phyloP scores from a whole-genome alignment of 2,888 invertebrate species.

The Seira sanloemensis region DNA sequence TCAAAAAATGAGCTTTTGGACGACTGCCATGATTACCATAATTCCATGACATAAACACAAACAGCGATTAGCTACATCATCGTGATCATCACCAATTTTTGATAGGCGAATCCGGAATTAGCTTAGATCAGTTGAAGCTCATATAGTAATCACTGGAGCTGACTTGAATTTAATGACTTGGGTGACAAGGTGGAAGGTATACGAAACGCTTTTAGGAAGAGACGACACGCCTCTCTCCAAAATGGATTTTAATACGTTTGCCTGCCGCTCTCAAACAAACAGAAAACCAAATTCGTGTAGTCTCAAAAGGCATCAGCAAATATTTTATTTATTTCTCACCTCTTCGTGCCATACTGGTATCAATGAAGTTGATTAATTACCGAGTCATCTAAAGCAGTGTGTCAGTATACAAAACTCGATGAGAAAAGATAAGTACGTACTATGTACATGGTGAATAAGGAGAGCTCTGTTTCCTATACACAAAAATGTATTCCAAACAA shows the following conservation, averaged over 20 bases:
- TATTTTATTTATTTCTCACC: background rate
- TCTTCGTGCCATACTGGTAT: no score
- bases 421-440: no score
- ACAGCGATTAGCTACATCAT: no score
- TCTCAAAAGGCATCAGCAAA: background rate
- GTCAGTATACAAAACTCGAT: background rate
- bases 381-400: background rate
- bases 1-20: no score
- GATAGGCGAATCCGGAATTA: slow-evolving; percentile 30
- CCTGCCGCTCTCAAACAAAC: background rate
- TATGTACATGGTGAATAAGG: no score
- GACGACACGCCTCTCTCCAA: slow-evolving; percentile 12
- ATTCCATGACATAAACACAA: no score
- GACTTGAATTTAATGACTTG: background rate
- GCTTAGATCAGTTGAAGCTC: background rate
- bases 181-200: background rate
- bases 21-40: no score
- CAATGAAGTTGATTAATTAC: no score
- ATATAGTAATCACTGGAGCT: background rate
- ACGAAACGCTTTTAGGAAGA: background rate
- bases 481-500: no score
- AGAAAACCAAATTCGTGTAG: background rate
- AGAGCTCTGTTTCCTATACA: no score
- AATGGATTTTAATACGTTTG: background rate
- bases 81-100: no score